A percentile compares a stretch with the other conserved stretches of the same genome.
Evolutionary conservation across 1,140 invertebrate genomes (phyloP).

Genomic region (Drosophila bocqueti): DNA sequence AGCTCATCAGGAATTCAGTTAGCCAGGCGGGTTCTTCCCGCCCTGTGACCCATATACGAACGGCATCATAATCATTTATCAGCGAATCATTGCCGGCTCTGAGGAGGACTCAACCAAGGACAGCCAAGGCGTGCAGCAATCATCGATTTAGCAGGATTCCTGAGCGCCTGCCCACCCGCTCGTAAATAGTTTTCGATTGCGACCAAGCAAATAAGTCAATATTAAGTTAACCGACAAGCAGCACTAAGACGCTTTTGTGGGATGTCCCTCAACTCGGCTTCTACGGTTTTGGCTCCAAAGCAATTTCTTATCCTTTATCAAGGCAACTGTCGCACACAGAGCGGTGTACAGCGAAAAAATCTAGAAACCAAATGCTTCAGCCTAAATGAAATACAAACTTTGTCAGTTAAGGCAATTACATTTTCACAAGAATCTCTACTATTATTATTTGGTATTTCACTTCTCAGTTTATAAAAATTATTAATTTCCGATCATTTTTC

Average conservation of each 20-base stretch:
- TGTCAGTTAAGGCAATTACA: background rate
- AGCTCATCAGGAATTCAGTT: slow-evolving; percentile 59
- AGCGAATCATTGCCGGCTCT: slow-evolving; percentile 1
- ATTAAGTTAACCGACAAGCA: slow-evolving; percentile 69
- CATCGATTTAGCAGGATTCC: slow-evolving; percentile 5
- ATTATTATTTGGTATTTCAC: no score
- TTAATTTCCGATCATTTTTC: background rate
- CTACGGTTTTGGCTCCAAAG: slow-evolving; percentile 29
- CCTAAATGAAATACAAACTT: background rate
- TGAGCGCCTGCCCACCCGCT: background rate
- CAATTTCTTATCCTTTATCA: slow-evolving; percentile 72
- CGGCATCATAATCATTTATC: slow-evolving; percentile 45
- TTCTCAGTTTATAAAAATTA: no score
- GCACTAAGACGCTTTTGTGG: slow-evolving; percentile 57
- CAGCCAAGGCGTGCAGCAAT: background rate
- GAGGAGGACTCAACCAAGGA: slow-evolving; percentile 13
- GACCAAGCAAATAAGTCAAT: slow-evolving; percentile 68
- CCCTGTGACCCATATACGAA: slow-evolving; percentile 46
- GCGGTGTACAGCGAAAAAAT: slow-evolving; percentile 6
- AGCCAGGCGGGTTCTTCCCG: slow-evolving; percentile 8
- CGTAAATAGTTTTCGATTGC: slow-evolving; percentile 77
- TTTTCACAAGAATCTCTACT: background rate
- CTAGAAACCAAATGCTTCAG: background rate
- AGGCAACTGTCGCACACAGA: slow-evolving; percentile 52
- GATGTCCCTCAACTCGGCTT: slow-evolving; percentile 43